Percentiles rank a stretch among this genome's conserved stretches.
Conservation (phyloP, 1,140 invertebrate species). For the Cherax destructor region DNA sequence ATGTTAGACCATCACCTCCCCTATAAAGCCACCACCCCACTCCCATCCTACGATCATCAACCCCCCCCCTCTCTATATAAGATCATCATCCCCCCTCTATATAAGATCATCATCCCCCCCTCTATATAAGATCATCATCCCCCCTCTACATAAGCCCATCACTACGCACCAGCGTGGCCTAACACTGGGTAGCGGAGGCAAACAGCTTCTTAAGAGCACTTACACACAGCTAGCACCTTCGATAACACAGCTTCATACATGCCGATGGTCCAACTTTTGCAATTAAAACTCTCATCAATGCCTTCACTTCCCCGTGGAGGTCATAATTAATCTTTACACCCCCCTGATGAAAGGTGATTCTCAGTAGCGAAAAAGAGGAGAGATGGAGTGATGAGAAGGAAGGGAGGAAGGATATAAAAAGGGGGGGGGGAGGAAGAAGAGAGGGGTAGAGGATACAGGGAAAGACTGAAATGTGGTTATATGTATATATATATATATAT, state of each 20-base stretch:
- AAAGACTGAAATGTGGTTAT: neutral
- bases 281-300: slow-evolving; percentile 69
- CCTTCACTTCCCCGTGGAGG: slow-evolving; percentile 41
- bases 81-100: neutral
- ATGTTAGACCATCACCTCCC: neutral
- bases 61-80: neutral
- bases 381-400: neutral
- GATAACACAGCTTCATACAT: slow-evolving; percentile 45
- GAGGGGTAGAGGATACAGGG: neutral
- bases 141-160: neutral
- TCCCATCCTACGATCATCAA: neutral
- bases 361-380: slow-evolving; percentile 6
- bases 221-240: slow-evolving; percentile 1
- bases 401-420: slow-evolving; percentile 6
- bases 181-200: slow-evolving; percentile 11
- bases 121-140: neutral
- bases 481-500: too few species aligned
- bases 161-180: neutral
- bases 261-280: slow-evolving; percentile 62
- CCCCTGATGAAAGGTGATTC: slow-evolving; percentile 29
- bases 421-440: neutral
- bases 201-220: slow-evolving; percentile 44
- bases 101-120: neutral
- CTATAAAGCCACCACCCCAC: neutral
- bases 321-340: slow-evolving; percentile 66